A percentile compares a stretch with the other conserved stretches of the same genome.
phyloP scores from a whole-genome alignment of 2,113 vertebrate genomes.

The Oreamnos americanus region DNA sequence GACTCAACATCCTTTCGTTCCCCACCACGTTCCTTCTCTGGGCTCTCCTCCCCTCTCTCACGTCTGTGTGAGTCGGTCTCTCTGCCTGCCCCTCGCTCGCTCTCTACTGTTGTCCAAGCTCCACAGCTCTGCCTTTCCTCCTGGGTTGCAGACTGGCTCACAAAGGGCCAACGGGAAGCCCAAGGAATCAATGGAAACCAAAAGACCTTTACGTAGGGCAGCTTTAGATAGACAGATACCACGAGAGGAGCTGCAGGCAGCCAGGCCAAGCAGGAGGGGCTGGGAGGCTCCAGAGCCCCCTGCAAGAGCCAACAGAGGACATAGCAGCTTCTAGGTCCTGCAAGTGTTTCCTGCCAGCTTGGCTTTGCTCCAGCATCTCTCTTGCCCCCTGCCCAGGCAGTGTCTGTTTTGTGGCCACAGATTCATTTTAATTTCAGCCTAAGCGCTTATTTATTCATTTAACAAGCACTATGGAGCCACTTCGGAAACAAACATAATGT shows the following conservation, averaged over 20 bases:
- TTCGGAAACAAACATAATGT: not conserved
- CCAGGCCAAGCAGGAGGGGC: not conserved
- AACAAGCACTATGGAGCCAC: not conserved
- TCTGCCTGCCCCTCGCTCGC: not conserved
- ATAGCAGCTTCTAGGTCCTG: not conserved
- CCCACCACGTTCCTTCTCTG: not conserved
- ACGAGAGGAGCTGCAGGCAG: not conserved
- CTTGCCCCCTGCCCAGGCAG: not conserved
- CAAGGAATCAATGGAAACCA: not conserved
- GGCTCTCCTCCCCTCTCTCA: not conserved
- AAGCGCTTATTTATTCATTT: not conserved
- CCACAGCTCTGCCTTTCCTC: not conserved
- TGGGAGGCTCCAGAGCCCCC: not conserved
- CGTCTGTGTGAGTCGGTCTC: not conserved
- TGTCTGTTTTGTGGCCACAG: not conserved
- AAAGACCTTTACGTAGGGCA: not conserved
- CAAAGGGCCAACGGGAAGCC: not conserved
- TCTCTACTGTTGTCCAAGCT: not conserved
- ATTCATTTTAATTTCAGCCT: not conserved
- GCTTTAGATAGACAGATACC: not conserved
- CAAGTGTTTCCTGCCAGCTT: not conserved
- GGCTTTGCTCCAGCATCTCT: not conserved
- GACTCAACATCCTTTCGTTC: rapidly evolving
- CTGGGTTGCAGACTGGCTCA: not conserved
- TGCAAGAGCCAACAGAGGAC: not conserved